A percentile compares a stretch with the other conserved stretches of the same genome.
Conservation (phyloP, 2,797 vertebrate species). For the Thunnus albacares region DNA sequence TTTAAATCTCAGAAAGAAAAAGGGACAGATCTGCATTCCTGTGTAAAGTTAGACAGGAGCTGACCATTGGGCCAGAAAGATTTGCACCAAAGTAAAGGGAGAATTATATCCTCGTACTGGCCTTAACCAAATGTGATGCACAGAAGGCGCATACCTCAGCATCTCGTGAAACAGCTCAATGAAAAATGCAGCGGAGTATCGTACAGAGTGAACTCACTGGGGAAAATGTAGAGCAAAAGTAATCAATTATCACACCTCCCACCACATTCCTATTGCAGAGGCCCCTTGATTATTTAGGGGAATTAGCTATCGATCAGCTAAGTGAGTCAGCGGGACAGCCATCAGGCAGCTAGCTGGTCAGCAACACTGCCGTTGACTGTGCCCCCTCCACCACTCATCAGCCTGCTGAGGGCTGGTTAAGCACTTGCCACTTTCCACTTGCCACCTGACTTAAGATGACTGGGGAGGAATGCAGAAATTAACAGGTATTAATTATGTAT, state of each 20-base stretch:
- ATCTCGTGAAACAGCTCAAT: conserved; percentile 72
- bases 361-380: conserved; percentile 41
- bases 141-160: conserved; percentile 72
- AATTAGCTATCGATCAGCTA: conserved; percentile 88
- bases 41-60: background rate
- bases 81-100: conserved; percentile 33
- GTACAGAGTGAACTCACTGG: conserved; percentile 68
- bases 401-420: conserved; percentile 48
- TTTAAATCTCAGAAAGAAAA: conserved; percentile 17
- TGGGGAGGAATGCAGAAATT: conserved; percentile 52
- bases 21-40: conserved; percentile 14
- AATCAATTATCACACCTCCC: conserved; percentile 84
- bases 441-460: conserved; percentile 53
- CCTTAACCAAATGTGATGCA: conserved; percentile 68
- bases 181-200: conserved; percentile 72
- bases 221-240: conserved; percentile 79
- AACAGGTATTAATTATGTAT: conserved; percentile 70
- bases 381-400: conserved; percentile 26
- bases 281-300: conserved; percentile 85
- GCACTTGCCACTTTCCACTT: conserved; percentile 48
- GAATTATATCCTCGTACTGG: conserved; percentile 49
- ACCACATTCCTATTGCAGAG: conserved; percentile 66
- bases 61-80: conserved; percentile 8
- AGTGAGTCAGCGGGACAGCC: conserved; percentile 79
- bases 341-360: conserved; percentile 58